phyloP scores from a whole-genome alignment of 2,797 vertebrate species.

The Trachurus trachurus region DNA sequence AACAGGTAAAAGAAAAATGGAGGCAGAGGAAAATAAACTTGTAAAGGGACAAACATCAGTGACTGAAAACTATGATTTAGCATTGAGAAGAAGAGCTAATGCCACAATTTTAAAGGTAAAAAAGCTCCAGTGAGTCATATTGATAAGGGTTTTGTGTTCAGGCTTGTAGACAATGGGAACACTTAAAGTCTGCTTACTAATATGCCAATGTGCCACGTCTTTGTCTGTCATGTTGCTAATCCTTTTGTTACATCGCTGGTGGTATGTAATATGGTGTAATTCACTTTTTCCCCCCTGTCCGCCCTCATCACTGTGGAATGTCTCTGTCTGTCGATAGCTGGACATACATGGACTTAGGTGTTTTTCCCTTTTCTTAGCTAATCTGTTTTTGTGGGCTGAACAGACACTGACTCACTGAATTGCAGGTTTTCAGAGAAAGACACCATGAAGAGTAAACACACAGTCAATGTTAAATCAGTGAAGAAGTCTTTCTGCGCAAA shows the following conservation, averaged over 20 bases:
- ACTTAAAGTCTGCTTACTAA: neutral
- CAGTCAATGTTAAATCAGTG: neutral
- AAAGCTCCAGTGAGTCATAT: too few species aligned
- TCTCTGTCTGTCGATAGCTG: neutral
- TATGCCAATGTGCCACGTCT: neutral
- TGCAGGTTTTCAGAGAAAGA: neutral
- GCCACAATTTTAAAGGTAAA: too few species aligned
- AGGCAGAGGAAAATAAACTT: neutral
- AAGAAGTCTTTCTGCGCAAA: neutral
- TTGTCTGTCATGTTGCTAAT: neutral
- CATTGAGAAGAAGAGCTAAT: too few species aligned
- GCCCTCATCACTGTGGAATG: conserved; percentile 62
- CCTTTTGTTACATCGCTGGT: neutral
- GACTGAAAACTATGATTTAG: neutral
- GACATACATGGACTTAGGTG: conserved; percentile 6
- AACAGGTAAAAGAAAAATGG: neutral
- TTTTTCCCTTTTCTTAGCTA: conserved; percentile 22
- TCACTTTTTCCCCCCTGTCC: conserved; percentile 43
- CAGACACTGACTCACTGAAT: conserved; percentile 1
- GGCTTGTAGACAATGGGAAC: neutral
- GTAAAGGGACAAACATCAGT: neutral
- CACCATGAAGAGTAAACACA: neutral
- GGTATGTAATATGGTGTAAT: conserved; percentile 4
- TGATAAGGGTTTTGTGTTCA: neutral
- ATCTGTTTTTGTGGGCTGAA: conserved; percentile 26